Percentiles rank a stretch among this genome's conserved stretches.
phyloP scores from a whole-genome alignment of 2,888 invertebrate genomes.

The Salpingus planirostris region DNA sequence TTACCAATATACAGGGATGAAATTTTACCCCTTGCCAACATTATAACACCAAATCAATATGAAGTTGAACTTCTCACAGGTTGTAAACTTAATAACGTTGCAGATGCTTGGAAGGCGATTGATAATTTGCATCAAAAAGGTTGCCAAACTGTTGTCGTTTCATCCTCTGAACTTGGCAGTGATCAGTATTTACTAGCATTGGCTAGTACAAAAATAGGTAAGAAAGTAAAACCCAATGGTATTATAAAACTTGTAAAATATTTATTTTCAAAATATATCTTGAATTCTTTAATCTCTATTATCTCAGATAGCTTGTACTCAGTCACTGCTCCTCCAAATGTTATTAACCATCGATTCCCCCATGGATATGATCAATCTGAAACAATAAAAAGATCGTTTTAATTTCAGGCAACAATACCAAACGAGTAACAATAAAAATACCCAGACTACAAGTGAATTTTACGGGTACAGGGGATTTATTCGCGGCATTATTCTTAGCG shows the following conservation, averaged over 20 bases:
- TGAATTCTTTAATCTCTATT: no score
- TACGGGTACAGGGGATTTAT: conserved; percentile 92
- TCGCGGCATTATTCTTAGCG: conserved; percentile 83
- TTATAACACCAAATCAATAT: conserved; percentile 94
- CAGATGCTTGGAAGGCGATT: conserved; percentile 68
- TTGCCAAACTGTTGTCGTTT: conserved; percentile 75
- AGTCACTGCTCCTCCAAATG: no score
- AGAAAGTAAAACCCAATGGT: no score
- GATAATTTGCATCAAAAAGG: conserved; percentile 71
- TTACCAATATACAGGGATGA: conserved; percentile 78
- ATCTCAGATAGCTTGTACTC: no score
- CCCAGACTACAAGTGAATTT: conserved; percentile 69
- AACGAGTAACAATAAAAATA: conserved; percentile 50
- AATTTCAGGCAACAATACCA: conserved; percentile 5
- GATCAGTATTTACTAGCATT: conserved; percentile 55
- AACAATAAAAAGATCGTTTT: conserved; percentile 3
- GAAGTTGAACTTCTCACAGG: conserved; percentile 85
- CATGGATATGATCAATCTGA: conserved; percentile 1
- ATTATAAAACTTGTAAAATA: no score
- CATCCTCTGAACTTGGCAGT: conserved; percentile 69
- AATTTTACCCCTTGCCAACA: conserved; percentile 84
- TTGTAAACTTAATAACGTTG: conserved; percentile 55
- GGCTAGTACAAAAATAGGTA: conserved; percentile 61
- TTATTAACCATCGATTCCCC: neutral
- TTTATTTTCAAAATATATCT: no score